Evolutionary conservation across 2,113 vertebrate species (phyloP).

Genomic region (Callocephalon fimbriatum): DNA sequence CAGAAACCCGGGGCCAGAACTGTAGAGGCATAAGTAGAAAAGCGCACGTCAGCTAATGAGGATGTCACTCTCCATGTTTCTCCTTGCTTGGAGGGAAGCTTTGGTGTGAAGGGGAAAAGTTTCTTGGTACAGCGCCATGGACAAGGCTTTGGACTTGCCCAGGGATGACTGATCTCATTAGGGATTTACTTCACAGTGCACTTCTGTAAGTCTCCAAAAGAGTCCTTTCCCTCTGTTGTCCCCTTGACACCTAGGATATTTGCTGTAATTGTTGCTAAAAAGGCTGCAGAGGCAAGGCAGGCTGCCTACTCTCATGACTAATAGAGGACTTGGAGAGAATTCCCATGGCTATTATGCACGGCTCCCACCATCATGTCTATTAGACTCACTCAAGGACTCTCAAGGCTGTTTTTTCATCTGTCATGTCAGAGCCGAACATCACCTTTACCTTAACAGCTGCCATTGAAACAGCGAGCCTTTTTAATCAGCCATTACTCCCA

Average conservation of each 20-base stretch:
- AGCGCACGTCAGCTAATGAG: neutral
- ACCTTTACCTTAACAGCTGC: neutral
- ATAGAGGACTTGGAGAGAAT: neutral
- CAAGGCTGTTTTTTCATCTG: neutral
- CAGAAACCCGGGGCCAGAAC: neutral
- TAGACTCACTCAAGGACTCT: neutral
- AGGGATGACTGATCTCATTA: neutral
- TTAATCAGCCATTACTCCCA: neutral
- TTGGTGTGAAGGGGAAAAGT: neutral
- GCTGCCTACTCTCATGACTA: neutral
- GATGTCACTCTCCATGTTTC: neutral
- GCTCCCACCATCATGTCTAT: neutral
- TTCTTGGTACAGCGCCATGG: neutral
- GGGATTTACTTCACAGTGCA: neutral
- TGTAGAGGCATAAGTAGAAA: neutral
- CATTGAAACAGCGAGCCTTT: neutral
- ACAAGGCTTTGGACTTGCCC: neutral
- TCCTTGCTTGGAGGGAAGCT: neutral
- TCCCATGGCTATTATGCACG: accelerated
- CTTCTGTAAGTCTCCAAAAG: neutral
- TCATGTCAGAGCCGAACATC: neutral
- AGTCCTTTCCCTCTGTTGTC: neutral
- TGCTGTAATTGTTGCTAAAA: neutral
- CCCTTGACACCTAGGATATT: neutral
- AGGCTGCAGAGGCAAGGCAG: neutral